These are phyloP conservation scores for Hippasteria phrygiana DNA, from an alignment of 53 echinoderm and acorn worm species.

Conservation along the genomic window DNA sequence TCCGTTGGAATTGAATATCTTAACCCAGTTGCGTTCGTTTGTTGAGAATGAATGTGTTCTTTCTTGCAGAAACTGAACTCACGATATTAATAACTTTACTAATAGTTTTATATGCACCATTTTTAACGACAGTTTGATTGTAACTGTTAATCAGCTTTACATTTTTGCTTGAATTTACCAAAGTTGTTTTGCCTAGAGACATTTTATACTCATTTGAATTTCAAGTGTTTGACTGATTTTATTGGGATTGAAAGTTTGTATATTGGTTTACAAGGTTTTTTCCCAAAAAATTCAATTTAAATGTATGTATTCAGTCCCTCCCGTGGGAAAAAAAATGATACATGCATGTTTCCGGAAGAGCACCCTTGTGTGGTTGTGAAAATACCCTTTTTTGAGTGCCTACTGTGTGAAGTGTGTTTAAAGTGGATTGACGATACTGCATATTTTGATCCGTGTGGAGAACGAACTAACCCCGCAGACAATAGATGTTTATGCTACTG, in stretches of 20 bases:
- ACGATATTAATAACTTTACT: not conserved
- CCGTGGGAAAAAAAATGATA: not conserved
- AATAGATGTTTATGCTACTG: no score
- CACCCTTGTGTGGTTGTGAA: constrained; percentile 16
- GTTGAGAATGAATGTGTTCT: not conserved
- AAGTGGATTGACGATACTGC: not conserved
- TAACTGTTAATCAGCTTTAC: not conserved
- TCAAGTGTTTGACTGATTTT: no score
- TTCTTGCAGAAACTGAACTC: not conserved
- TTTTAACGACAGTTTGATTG: not conserved
- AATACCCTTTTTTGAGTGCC: constrained; percentile 41
- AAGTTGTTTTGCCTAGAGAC: not conserved
- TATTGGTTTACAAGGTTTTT: no score
- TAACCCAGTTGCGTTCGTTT: not conserved
- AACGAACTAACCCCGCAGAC: not conserved
- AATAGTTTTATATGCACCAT: not conserved
- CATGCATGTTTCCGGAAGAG: constrained; percentile 13
- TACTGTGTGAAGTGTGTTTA: not conserved
- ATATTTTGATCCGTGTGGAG: not conserved
- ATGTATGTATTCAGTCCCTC: not conserved
- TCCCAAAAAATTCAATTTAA: not conserved
- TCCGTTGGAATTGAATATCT: not conserved
- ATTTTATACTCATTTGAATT: not conserved
- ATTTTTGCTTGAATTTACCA: not conserved
- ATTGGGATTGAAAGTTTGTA: no score